Base-by-base conservation (phyloP, 2,888 invertebrate genomes). In the Pseudeuparius sepicola region DNA sequence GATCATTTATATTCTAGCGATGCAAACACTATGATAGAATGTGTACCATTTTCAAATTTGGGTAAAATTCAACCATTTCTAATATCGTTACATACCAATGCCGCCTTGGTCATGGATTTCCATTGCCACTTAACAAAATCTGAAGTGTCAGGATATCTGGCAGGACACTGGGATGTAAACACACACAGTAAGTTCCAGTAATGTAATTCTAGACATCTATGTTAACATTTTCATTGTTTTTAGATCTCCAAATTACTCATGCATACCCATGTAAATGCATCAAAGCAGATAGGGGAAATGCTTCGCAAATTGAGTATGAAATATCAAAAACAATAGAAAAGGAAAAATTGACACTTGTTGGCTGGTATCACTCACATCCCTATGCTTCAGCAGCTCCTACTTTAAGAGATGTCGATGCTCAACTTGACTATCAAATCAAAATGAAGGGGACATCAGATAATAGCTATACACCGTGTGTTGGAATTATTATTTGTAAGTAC, bases 341-440 rank as follows among this genome's bases (percentile, higher is more conserved):
- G 52, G 74, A 82, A 51, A 82, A 86, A 34, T 68, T 92, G 23
- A 75, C 78, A 3, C 64, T 93, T 5, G 81, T 93, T 3, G 93
- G 94, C 4, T 94, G 93, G 93, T 94, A 93, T 64, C 94, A 94
- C 63, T 90, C 90, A 6, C 93, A 94, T 65, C 89, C 92, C 0
- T 75, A 79, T 34, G 80, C 83, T 45, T 81, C 86, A 35, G 84
- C 90, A 2, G 84, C 88, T 51, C 94, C 89, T 41, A 90, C 82
- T 51, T 70, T 76, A 38, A 68, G 87, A 34, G 94, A 96, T 58
- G 84, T 93, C 37, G 90, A 93, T 56, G 79, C 85, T 37, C 94
- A 96, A 62, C 65, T 96, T 44, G 92, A 93, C 53, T 92, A 93
- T 64, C 90, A 96, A 64, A 85, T 94, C 36, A 82, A 82, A 56